Evolutionary conservation across 1,140 invertebrate species (phyloP).

Genomic region (Drosophila sp.): DNA sequence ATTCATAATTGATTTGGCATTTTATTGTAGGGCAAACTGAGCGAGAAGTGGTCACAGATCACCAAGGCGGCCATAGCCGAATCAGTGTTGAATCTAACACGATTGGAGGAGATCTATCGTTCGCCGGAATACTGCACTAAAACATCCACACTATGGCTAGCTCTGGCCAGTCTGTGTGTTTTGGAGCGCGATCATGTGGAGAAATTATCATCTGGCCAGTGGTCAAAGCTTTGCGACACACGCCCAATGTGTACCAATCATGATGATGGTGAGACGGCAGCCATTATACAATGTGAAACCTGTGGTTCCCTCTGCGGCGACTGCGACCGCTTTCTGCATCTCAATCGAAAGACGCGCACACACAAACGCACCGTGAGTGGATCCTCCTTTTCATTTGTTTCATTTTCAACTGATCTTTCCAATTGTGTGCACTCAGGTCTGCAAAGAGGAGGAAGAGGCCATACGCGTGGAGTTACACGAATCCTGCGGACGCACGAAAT

Average conservation of each 20-base stretch:
- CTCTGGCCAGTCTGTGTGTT: slow-evolving; percentile 96
- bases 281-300: slow-evolving; percentile 95
- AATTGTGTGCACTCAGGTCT: slow-evolving; percentile 84
- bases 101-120: slow-evolving; percentile 90
- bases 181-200: slow-evolving; percentile 96
- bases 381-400: not conserved
- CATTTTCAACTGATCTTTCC: not conserved
- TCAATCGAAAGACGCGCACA: slow-evolving; percentile 92
- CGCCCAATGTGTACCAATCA: slow-evolving; percentile 94
- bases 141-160: slow-evolving; percentile 94
- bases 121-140: slow-evolving; percentile 90
- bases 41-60: slow-evolving; percentile 92
- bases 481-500: slow-evolving; percentile 96
- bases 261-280: slow-evolving; percentile 97
- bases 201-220: slow-evolving; percentile 89
- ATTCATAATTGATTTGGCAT: not conserved
- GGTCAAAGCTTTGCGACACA: slow-evolving; percentile 84
- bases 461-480: slow-evolving; percentile 97
- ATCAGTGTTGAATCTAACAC: slow-evolving; percentile 93
- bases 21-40: slow-evolving; percentile 90
- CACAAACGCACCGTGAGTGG: slow-evolving; percentile 91
- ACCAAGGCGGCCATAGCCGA: slow-evolving; percentile 96
- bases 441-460: slow-evolving; percentile 97
- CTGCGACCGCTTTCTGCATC: slow-evolving; percentile 97
- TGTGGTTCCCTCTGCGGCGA: slow-evolving; percentile 97